A percentile compares a stretch with the other conserved stretches of the same genome.
Evolutionary conservation across 2,113 vertebrate species (phyloP).

Genomic region (Pungitius pungitius): DNA sequence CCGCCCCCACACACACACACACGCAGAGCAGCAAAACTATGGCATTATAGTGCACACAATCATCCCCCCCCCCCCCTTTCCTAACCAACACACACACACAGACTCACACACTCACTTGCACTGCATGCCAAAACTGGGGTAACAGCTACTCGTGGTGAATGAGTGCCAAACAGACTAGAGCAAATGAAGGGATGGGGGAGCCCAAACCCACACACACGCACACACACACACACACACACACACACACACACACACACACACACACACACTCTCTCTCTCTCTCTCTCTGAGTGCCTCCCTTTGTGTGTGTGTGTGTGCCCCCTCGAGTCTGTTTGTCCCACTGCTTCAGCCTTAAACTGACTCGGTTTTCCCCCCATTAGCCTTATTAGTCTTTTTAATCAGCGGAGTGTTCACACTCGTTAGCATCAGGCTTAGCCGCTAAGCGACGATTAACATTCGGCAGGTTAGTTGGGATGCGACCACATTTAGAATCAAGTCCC

Average conservation of each 20-base stretch:
- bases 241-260: background rate
- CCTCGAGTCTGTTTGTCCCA: conserved; percentile 49
- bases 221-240: background rate
- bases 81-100: conserved; percentile 21
- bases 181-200: conserved; percentile 63
- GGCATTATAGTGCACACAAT: conserved; percentile 14
- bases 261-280: too few species aligned
- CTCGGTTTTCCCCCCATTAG: conserved; percentile 67
- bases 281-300: conserved; percentile 7
- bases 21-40: conserved; percentile 31
- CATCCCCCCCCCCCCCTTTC: background rate
- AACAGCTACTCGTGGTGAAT: conserved; percentile 60
- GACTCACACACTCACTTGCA: conserved; percentile 38
- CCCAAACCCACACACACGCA: conserved; percentile 22
- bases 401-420: conserved; percentile 62
- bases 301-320: conserved; percentile 40
- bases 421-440: conserved; percentile 57
- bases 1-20: conserved; percentile 37
- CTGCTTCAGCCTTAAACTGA: conserved; percentile 50
- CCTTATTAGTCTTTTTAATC: conserved; percentile 76
- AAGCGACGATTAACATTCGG: conserved; percentile 65
- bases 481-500: conserved; percentile 26
- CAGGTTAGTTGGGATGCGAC: conserved; percentile 54
- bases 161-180: conserved; percentile 65
- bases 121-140: conserved; percentile 63